These are phyloP conservation scores for Dipodomys spectabilis DNA, from an alignment of 2,113 vertebrate genomes.

Conservation along the genomic window DNA sequence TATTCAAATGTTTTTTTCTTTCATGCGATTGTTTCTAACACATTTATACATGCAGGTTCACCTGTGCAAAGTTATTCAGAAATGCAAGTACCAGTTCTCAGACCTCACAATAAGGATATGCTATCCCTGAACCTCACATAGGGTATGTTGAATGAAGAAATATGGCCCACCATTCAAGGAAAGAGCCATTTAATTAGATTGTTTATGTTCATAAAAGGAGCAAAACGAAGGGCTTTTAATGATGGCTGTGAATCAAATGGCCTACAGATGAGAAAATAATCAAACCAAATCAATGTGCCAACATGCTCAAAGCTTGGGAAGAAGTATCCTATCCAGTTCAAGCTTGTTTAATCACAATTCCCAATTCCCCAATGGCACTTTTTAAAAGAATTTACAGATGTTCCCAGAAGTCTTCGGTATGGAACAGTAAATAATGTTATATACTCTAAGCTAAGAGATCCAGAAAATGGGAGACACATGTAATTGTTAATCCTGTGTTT, in stretches of 20 bases:
- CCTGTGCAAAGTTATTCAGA: not conserved
- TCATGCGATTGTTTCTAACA: too few relatives aligned
- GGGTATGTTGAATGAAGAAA: not conserved
- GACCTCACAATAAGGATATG: not conserved
- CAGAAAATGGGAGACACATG: not conserved
- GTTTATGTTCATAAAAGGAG: constrained; percentile 23
- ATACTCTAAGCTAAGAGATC: not conserved
- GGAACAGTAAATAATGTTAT: not conserved
- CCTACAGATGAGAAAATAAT: not conserved
- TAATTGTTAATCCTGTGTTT: not conserved
- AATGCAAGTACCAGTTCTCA: not conserved
- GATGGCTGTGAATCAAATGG: not conserved
- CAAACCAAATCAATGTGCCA: not conserved
- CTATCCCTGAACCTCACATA: not conserved
- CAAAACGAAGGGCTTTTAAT: constrained; percentile 17
- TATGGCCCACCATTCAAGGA: not conserved
- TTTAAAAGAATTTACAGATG: not conserved
- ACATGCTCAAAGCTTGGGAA: not conserved
- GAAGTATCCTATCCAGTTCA: not conserved
- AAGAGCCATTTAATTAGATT: not conserved
- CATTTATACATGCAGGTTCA: not conserved
- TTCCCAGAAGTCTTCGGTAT: not conserved
- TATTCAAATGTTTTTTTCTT: too few relatives aligned
- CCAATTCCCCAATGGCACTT: not conserved
- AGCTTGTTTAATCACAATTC: not conserved